Evolutionary conservation across 2,113 vertebrate species (phyloP), one percentile per base, ranked within the genome.

Genomic region (Anhinga rufa): DNA sequence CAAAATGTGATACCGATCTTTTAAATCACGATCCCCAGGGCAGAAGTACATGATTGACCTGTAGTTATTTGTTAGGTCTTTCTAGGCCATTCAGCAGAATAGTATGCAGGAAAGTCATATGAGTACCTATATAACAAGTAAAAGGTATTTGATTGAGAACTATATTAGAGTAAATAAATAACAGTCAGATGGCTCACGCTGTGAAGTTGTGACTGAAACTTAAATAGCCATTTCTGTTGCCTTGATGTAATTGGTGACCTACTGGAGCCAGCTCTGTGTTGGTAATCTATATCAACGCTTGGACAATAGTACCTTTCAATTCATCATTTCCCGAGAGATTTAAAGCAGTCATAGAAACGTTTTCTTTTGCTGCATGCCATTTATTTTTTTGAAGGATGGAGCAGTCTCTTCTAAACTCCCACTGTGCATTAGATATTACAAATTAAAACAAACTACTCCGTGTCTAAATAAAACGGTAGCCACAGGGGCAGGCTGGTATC

Each of bases 91-190:
- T 87, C 90, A 95, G 83, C 85, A 88, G 69, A 93, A 90, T 19
- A 62, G 61, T 95, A 91, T 90, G 95, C 93, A 85, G 81, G 57
- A 90, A 58, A 93, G 82, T 83, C 92, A 81, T 88, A 87, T 86
- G 81, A 92, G 94, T 52, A 96, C 79, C 83, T 71, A 70, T 46
- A 88, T 31, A 86, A 83, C 31, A 21, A 90, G 80, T 82, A 93
- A 92, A 97, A 93, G 88, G 92, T 88, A 76, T 97, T 95, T 97
- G 97, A 97, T 64, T 90, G 96, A 97, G 94, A 91, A 96, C 93
- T 95, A 52, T 95, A 97, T 98, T 93, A 97, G 85, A 79, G 68
- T 90, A 91, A 97, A 96, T 96, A 97, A 97, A 97, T 96, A 94
- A 95, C 92, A 91, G 58, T 25, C 64, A 94, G 86, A 91, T 82